phyloP scores from a whole-genome alignment of 2,113 vertebrate species.

The Neogobius melanostomus region DNA sequence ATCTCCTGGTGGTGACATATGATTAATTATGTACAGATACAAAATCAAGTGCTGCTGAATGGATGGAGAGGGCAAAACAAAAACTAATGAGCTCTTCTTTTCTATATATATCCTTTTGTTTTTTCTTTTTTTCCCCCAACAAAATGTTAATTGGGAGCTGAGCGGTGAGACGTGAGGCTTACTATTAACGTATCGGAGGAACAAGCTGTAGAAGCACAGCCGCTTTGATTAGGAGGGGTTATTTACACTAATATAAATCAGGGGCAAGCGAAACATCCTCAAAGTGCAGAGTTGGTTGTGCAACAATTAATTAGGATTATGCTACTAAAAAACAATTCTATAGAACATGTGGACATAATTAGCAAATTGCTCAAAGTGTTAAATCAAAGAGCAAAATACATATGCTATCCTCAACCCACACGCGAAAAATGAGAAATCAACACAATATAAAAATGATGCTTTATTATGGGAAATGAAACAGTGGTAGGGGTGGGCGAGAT shows the following conservation, averaged over 20 bases:
- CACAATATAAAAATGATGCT: too few relatives aligned
- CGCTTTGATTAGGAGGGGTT: background rate
- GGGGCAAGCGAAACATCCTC: background rate
- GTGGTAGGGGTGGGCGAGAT: too few relatives aligned
- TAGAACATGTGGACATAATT: too few relatives aligned
- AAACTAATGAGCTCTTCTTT: constrained; percentile 13
- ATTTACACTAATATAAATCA: background rate
- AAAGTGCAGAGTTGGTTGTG: background rate
- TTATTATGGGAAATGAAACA: too few relatives aligned
- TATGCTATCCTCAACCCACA: too few relatives aligned
- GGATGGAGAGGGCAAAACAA: constrained; percentile 21
- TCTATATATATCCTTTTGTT: constrained; percentile 35
- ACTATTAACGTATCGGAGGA: constrained; percentile 38
- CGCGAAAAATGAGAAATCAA: too few relatives aligned
- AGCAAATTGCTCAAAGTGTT: too few relatives aligned
- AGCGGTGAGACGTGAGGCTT: constrained; percentile 55
- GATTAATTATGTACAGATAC: constrained; percentile 89
- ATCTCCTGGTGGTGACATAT: constrained; percentile 87
- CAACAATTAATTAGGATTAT: background rate
- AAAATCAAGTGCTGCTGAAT: constrained; percentile 25
- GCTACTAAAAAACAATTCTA: background rate
- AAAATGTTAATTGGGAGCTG: constrained; percentile 84
- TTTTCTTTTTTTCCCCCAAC: constrained; percentile 73
- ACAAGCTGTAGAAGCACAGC: background rate
- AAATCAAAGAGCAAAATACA: too few relatives aligned